phyloP scores from a whole-genome alignment of 2,797 vertebrate genomes.

The Tolypeutes matacus region DNA sequence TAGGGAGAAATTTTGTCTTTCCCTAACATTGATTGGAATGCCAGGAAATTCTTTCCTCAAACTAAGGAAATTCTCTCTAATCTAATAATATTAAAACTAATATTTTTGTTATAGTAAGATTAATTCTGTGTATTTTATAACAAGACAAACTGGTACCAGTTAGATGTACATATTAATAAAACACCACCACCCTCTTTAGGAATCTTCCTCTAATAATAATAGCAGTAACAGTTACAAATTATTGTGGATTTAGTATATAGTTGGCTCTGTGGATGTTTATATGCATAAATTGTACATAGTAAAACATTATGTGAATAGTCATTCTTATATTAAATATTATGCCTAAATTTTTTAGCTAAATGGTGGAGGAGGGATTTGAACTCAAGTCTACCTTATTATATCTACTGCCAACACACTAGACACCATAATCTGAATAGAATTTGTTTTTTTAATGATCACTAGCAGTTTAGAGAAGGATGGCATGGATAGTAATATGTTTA shows the following conservation, averaged over 20 bases:
- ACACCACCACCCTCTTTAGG: not conserved
- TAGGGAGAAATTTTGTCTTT: not conserved
- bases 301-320: not conserved
- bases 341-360: not conserved
- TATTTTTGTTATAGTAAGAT: not conserved
- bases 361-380: not conserved
- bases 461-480: not conserved
- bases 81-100: not conserved
- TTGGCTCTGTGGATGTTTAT: not conserved
- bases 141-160: not conserved
- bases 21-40: not conserved
- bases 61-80: not conserved
- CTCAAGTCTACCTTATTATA: not conserved
- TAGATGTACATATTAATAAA: not conserved
- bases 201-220: not conserved
- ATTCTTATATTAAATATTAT: not conserved
- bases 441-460: not conserved
- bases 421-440: not conserved
- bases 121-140: not conserved
- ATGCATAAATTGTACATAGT: not conserved
- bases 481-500: not conserved
- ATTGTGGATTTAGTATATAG: not conserved
- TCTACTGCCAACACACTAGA: not conserved
- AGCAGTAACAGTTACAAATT: not conserved
- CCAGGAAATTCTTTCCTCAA: not conserved